Percentiles rank a stretch among this genome's conserved stretches.
phyloP scores from a whole-genome alignment of 2,888 invertebrate species.

The Caenorhabditis sp. region DNA sequence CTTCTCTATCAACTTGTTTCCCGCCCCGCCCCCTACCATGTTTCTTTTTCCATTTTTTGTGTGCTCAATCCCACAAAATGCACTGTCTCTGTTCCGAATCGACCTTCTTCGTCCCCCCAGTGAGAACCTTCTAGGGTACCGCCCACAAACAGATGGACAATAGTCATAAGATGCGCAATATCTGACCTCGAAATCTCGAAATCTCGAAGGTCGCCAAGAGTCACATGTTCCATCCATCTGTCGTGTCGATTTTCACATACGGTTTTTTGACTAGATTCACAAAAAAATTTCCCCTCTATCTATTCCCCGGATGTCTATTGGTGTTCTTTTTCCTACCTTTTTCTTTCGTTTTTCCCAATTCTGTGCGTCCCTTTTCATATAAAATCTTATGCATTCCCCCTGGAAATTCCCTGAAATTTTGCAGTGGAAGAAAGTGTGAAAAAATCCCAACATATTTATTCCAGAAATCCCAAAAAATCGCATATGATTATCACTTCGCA shows the following conservation, averaged over 20 bases:
- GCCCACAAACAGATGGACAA: not conserved
- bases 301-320: slow-evolving; percentile 28
- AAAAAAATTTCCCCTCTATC: not conserved
- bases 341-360: not conserved
- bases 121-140: slow-evolving; percentile 20
- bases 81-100: slow-evolving; percentile 8
- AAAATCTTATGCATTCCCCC: slow-evolving; percentile 51
- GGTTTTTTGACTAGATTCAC: slow-evolving; percentile 26
- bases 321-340: slow-evolving; percentile 26
- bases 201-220: slow-evolving; percentile 5
- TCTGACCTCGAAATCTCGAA: slow-evolving; percentile 30
- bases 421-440: not conserved
- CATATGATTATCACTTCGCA: slow-evolving; percentile 3
- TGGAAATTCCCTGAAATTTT: not conserved
- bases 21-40: not conserved
- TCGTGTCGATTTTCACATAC: slow-evolving; percentile 27
- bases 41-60: not conserved
- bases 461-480: slow-evolving; percentile 3
- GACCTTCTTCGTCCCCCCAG: slow-evolving; percentile 9
- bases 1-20: slow-evolving; percentile 22
- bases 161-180: slow-evolving; percentile 5
- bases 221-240: slow-evolving; percentile 1
- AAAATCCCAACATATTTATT: not conserved
- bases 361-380: not conserved
- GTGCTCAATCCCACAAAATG: slow-evolving; percentile 5